Evolutionary conservation across 1,140 invertebrate genomes (phyloP).

Genomic region (Drosophila tropicalis): DNA sequence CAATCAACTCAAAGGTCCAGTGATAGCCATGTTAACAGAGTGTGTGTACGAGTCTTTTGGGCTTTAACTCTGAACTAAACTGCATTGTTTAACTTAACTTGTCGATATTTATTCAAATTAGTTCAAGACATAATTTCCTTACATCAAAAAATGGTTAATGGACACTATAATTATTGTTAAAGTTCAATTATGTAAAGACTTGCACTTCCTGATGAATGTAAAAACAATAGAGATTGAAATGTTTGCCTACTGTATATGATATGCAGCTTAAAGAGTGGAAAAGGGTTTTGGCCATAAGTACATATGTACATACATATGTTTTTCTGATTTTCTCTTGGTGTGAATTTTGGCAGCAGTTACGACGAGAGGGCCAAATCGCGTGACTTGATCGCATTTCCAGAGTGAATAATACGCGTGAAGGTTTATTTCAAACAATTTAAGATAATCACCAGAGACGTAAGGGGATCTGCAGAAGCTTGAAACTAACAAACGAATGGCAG

Average conservation of each 20-base stretch:
- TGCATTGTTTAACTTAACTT: no score
- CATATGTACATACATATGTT: not conserved
- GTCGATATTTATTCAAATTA: no score
- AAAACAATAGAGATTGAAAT: not conserved
- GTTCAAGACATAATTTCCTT: no score
- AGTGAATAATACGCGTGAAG: constrained; percentile 51
- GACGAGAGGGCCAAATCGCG: constrained; percentile 31
- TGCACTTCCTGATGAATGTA: not conserved
- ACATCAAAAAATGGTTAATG: no score
- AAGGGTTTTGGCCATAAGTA: not conserved
- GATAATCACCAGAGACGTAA: constrained; percentile 49
- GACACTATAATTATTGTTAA: not conserved
- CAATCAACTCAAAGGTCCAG: constrained; percentile 34
- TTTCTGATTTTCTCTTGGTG: constrained; percentile 22
- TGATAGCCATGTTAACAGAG: constrained; percentile 4
- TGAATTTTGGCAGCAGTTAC: constrained; percentile 55
- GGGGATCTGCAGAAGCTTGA: no score
- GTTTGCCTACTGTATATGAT: not conserved
- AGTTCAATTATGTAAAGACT: not conserved
- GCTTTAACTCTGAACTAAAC: no score
- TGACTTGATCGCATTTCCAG: constrained; percentile 61
- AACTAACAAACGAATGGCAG: no score
- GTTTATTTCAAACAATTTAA: constrained; percentile 46
- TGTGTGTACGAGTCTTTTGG: not conserved
- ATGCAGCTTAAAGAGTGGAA: not conserved